Base-by-base conservation (phyloP, 2,888 invertebrate species). In the Megastigmus dorsalis region DNA sequence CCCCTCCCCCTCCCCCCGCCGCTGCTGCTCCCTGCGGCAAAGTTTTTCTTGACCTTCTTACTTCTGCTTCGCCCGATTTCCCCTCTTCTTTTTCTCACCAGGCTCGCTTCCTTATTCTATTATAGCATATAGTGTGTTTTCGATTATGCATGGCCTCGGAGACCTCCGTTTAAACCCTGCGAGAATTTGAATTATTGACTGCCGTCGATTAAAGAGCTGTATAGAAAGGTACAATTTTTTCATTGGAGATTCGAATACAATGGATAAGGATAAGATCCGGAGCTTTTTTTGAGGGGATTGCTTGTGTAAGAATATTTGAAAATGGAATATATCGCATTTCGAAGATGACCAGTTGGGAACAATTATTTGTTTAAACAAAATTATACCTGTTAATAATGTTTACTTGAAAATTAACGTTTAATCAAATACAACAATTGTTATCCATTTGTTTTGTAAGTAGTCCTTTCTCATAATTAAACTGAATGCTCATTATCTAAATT, bases 71-170 rank as follows among this genome's bases (percentile, higher is more conserved):
- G n/a, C n/a, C n/a, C n/a, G n/a, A n/a, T n/a, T n/a, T n/a, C n/a
- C n/a, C n/a, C n/a, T n/a, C n/a, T n/a, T n/a, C n/a, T n/a, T n/a
- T n/a, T n/a, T n/a, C n/a, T n/a, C n/a, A n/a, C n/a, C n/a, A n/a
- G n/a, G 7, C 41, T 9, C 50, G 26, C 52, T 45, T 41, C 26
- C 23, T 70, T 54, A 62, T 36, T 70, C 43, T 55, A 54, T 70
- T 70, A 55, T 30, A 48, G 43, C 54, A 50, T 50, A 20, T 45
- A 23, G 5, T 41, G 15, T 52, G 5, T 41, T 28, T 52, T 28
- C 38, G 26, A 54, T 52, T 52, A 38, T 20, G 28, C 3, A 36
- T 13, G n/a, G 41, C 36, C 7, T 2, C n/a, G 59, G 26, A n/a
- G 26, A 1, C 15, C 3, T 15, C 15, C 23, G 33, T 33, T 54